Conservation (phyloP, 2,888 invertebrate genomes). For the Sabatieria punctata region DNA sequence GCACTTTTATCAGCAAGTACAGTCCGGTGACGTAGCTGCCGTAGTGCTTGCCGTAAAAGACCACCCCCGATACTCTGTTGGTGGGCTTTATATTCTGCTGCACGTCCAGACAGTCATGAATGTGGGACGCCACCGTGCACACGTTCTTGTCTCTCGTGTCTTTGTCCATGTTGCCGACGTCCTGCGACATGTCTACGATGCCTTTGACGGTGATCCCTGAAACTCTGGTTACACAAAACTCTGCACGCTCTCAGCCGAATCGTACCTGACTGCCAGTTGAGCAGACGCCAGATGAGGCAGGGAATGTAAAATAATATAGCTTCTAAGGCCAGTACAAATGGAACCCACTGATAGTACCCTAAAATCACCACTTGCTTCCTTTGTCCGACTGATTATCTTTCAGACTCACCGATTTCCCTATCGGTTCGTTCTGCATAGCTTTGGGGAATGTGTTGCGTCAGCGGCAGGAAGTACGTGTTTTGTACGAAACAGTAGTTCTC, state of each 20-base stretch:
- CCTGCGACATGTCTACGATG: conserved; percentile 36
- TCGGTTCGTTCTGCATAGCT: conserved; percentile 18
- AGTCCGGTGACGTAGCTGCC: conserved; percentile 28
- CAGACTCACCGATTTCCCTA: conserved; percentile 18
- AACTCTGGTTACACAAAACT: neutral
- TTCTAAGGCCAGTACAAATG: conserved; percentile 35
- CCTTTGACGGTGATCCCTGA: conserved; percentile 31
- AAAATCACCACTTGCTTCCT: neutral
- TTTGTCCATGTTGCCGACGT: conserved; percentile 34
- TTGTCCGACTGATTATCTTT: neutral
- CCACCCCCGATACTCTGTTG: conserved; percentile 29
- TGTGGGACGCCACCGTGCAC: conserved; percentile 36
- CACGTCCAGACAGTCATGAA: conserved; percentile 36
- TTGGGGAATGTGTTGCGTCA: conserved; percentile 25
- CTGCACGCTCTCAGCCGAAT: neutral
- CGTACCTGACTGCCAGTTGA: conserved; percentile 33
- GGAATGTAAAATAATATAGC: conserved; percentile 39
- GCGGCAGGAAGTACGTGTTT: conserved; percentile 28
- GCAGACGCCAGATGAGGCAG: conserved; percentile 36
- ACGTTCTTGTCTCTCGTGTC: conserved; percentile 34
- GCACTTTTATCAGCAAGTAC: conserved; percentile 26
- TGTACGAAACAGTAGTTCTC: conserved; percentile 31
- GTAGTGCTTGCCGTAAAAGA: conserved; percentile 21
- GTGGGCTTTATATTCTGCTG: conserved; percentile 34
- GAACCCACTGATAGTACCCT: conserved; percentile 34